A percentile compares a stretch with the other conserved stretches of the same genome.
Conservation (phyloP, 2,113 vertebrate genomes). For the Otis tarda region DNA sequence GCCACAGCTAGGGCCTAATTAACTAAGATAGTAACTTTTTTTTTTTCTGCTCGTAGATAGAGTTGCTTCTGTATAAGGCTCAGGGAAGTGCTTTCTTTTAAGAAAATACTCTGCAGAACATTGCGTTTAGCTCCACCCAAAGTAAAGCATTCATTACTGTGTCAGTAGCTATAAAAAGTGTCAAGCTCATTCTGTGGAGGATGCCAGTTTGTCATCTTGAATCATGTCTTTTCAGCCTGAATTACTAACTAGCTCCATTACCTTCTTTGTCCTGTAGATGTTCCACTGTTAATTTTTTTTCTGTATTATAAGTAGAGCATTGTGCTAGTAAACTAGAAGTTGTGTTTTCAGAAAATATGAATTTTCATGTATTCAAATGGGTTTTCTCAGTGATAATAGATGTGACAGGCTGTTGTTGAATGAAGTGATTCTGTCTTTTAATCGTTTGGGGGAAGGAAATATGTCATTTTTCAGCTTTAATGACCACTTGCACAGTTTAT, state of each 20-base stretch:
- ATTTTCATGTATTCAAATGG: background rate
- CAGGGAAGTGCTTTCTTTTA: background rate
- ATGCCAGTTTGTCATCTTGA: conserved; percentile 51
- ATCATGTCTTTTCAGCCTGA: conserved; percentile 49
- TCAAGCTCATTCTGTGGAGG: conserved; percentile 28
- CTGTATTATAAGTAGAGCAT: background rate
- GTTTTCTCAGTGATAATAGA: background rate
- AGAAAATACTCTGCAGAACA: background rate
- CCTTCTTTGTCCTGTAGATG: conserved; percentile 4
- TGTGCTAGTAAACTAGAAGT: background rate
- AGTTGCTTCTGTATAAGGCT: background rate
- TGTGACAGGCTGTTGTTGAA: background rate
- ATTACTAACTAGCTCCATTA: conserved; percentile 15
- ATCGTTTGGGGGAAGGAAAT: background rate
- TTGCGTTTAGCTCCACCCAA: background rate
- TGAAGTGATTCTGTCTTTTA: background rate
- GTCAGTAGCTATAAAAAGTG: conserved; percentile 63
- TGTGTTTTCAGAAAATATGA: background rate
- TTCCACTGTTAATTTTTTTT: background rate
- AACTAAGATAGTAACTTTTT: background rate
- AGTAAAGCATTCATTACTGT: conserved; percentile 18
- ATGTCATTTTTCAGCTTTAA: background rate
- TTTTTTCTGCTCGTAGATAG: background rate
- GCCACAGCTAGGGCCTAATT: background rate
- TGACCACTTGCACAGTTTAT: too few relatives aligned